Evolutionary conservation across 2,888 invertebrate genomes (phyloP).

Genomic region (Dryadula phaetusa): DNA sequence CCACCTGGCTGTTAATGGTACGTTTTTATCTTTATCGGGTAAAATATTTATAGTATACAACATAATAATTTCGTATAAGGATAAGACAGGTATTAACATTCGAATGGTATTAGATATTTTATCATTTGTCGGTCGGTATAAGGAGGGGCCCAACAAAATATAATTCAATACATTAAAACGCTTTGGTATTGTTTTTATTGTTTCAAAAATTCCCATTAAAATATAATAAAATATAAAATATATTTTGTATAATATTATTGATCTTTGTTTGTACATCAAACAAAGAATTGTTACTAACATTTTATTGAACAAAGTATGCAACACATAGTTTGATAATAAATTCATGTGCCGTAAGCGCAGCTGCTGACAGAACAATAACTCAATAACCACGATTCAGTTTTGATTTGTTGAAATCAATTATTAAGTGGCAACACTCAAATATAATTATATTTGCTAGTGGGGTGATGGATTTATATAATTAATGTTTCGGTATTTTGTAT

Average conservation of each 20-base stretch:
- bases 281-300: not conserved
- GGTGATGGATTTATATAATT: not conserved
- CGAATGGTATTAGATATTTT: slow-evolving; percentile 1
- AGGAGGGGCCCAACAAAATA: not conserved
- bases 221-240: not conserved
- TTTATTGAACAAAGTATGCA: slow-evolving; percentile 7
- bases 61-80: slow-evolving; percentile 13
- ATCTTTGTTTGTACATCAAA: not conserved
- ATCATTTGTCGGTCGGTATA: not conserved
- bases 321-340: slow-evolving; percentile 21
- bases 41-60: not conserved
- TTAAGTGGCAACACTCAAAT: not conserved
- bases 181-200: not conserved
- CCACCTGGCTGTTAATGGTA: slow-evolving; percentile 9
- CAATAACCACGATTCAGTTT: slow-evolving; percentile 18
- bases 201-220: not conserved
- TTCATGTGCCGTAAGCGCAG: slow-evolving; percentile 30
- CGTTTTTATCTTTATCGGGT: slow-evolving; percentile 11
- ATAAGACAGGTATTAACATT: not conserved
- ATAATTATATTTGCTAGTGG: slow-evolving; percentile 10
- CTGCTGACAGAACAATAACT: slow-evolving; percentile 38
- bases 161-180: not conserved
- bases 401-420: slow-evolving; percentile 16
- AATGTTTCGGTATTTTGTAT: not conserved
- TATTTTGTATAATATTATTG: too few relatives aligned